A percentile compares a stretch with the other conserved stretches of the same genome.
Conservation (phyloP, 2,888 invertebrate species). For the Heliconius ismenius region DNA sequence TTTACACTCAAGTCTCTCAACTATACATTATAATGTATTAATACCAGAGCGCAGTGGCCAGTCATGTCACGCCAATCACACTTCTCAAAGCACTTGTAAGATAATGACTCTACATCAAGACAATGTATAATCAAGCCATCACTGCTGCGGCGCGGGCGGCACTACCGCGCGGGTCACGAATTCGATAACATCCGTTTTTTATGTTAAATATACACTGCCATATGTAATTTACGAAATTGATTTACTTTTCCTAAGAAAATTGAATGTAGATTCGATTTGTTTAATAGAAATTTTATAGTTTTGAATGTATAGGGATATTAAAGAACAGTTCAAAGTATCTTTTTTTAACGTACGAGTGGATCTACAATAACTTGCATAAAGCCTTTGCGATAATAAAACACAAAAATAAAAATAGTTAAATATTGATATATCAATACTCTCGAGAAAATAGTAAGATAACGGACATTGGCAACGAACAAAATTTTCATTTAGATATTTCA, state of each 20-base stretch:
- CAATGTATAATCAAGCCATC: constrained; percentile 40
- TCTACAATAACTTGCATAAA: too few relatives aligned
- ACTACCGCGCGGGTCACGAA: constrained; percentile 7
- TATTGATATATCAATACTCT: not conserved
- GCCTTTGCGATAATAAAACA: not conserved
- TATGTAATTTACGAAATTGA: not conserved
- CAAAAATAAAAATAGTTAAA: not conserved
- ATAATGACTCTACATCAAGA: constrained; percentile 27
- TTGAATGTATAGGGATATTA: not conserved
- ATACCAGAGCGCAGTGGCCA: not conserved
- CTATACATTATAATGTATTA: too few relatives aligned
- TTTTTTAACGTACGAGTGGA: too few relatives aligned
- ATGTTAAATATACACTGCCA: not conserved
- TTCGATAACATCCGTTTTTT: constrained; percentile 14
- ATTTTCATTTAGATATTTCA: not conserved
- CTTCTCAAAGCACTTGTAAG: constrained; percentile 24
- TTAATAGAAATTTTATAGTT: not conserved
- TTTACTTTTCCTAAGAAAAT: not conserved
- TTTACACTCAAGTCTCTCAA: too few relatives aligned
- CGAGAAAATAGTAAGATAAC: not conserved
- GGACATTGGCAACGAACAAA: too few relatives aligned
- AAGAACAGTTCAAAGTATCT: too few relatives aligned
- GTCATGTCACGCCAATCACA: constrained; percentile 3
- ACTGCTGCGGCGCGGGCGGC: constrained; percentile 11
- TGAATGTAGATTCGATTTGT: not conserved